These are phyloP conservation scores for Ligdia adustata DNA, from an alignment of 2,888 invertebrate species.

Conservation along the genomic window DNA sequence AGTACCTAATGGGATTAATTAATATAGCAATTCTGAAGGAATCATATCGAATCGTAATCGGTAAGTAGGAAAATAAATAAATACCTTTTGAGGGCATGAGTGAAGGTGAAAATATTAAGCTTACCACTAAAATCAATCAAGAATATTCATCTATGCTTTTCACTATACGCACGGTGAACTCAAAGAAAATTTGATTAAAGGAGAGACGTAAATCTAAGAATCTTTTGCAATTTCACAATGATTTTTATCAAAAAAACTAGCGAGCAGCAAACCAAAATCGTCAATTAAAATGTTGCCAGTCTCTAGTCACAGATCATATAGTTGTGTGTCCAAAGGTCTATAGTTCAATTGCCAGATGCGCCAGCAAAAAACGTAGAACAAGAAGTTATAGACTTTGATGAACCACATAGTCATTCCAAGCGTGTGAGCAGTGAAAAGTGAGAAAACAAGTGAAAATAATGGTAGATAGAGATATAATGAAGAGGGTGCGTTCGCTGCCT, in stretches of 20 bases:
- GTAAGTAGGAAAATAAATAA: slow-evolving; percentile 46
- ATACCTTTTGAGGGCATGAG: slow-evolving; percentile 51
- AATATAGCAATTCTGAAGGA: background rate
- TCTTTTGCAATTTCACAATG: slow-evolving; percentile 38
- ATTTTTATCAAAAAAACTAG: slow-evolving; percentile 31
- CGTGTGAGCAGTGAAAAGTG: no score
- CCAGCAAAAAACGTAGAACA: no score
- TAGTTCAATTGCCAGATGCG: no score
- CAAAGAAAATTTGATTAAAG: slow-evolving; percentile 21
- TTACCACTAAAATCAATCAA: slow-evolving; percentile 51
- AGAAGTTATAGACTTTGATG: no score
- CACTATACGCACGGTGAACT: slow-evolving; percentile 21
- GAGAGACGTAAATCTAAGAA: slow-evolving; percentile 12
- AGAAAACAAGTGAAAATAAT: no score
- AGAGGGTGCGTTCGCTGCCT: no score
- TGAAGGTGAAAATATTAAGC: slow-evolving; percentile 59
- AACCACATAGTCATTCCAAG: no score
- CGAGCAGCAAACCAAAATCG: slow-evolving; percentile 28
- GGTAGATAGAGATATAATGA: no score
- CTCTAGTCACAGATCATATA: no score
- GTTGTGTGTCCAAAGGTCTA: no score
- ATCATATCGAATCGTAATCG: background rate
- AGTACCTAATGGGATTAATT: no score
- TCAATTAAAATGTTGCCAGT: slow-evolving; percentile 29
- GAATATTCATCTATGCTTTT: slow-evolving; percentile 49